Evolutionary conservation across 1,140 invertebrate species (phyloP).

Genomic region (Drosophila sp.): DNA sequence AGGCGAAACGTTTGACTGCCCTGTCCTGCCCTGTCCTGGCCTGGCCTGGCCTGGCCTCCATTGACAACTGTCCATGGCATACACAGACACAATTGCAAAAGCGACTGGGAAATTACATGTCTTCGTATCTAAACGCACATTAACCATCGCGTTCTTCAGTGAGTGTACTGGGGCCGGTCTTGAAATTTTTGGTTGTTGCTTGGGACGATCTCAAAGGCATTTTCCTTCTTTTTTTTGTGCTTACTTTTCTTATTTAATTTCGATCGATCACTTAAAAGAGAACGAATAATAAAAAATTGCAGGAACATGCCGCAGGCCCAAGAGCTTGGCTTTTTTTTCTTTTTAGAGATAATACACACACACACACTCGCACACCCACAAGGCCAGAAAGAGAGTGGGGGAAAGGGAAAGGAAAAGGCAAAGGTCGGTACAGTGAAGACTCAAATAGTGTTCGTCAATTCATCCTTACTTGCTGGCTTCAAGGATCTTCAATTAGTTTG

Average conservation of each 20-base stretch:
- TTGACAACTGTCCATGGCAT: slow-evolving; percentile 62
- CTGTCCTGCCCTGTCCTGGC: slow-evolving; percentile 30
- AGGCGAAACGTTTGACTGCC: slow-evolving; percentile 47
- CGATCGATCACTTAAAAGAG: slow-evolving; percentile 77
- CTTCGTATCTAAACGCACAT: slow-evolving; percentile 79
- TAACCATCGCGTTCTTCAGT: slow-evolving; percentile 69
- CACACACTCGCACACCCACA: slow-evolving; percentile 22
- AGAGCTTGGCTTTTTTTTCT: slow-evolving; percentile 28
- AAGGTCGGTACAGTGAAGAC: background rate
- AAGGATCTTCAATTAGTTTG: background rate
- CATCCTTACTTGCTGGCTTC: background rate
- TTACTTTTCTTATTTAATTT: slow-evolving; percentile 80
- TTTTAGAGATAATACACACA: slow-evolving; percentile 47
- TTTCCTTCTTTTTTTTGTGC: slow-evolving; percentile 57
- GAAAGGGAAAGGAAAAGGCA: background rate
- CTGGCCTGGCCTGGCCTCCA: slow-evolving; percentile 39
- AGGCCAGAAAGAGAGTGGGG: background rate
- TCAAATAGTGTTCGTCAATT: slow-evolving; percentile 13
- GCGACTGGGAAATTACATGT: slow-evolving; percentile 75
- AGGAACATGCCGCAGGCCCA: slow-evolving; percentile 56
- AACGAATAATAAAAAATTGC: slow-evolving; percentile 78
- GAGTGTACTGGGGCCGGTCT: background rate
- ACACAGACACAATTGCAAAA: slow-evolving; percentile 6
- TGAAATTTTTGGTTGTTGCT: slow-evolving; percentile 18
- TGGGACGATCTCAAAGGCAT: slow-evolving; percentile 40